Evolutionary conservation across 2,113 vertebrate genomes (phyloP).

Genomic region (Coreoperca whiteheadi): DNA sequence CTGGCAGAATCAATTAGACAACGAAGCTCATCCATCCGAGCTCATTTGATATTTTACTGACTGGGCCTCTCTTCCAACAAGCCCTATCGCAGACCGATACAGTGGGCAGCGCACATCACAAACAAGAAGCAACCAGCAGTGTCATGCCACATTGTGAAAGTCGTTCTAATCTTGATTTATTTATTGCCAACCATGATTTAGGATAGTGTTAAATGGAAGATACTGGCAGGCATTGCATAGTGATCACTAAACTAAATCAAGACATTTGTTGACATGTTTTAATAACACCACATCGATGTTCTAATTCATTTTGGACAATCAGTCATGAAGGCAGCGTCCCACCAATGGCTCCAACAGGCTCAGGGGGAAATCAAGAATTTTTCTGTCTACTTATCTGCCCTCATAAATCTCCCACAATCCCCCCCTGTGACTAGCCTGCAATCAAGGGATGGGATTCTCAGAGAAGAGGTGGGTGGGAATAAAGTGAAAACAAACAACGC

Average conservation of each 20-base stretch:
- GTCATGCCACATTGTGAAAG: neutral
- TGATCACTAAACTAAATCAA: constrained; percentile 24
- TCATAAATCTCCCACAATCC: constrained; percentile 58
- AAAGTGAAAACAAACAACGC: constrained; percentile 64
- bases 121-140: neutral
- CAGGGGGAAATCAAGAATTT: constrained; percentile 39
- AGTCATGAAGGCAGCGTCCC: constrained; percentile 3
- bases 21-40: neutral
- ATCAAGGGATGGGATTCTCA: constrained; percentile 42
- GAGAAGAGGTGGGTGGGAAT: constrained; percentile 39
- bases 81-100: neutral
- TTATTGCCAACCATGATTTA: neutral
- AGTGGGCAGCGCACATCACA: neutral
- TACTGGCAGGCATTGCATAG: neutral
- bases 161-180: constrained; percentile 5
- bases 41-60: constrained; percentile 17
- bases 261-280: neutral
- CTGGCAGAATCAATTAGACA: neutral
- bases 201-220: neutral
- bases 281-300: constrained; percentile 20
- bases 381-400: constrained; percentile 41
- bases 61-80: neutral
- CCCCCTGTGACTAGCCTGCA: constrained; percentile 20
- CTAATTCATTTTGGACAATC: constrained; percentile 6
- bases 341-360: constrained; percentile 13